phyloP scores from a whole-genome alignment of 2,888 invertebrate species.

The Neoitamus cyanurus region DNA sequence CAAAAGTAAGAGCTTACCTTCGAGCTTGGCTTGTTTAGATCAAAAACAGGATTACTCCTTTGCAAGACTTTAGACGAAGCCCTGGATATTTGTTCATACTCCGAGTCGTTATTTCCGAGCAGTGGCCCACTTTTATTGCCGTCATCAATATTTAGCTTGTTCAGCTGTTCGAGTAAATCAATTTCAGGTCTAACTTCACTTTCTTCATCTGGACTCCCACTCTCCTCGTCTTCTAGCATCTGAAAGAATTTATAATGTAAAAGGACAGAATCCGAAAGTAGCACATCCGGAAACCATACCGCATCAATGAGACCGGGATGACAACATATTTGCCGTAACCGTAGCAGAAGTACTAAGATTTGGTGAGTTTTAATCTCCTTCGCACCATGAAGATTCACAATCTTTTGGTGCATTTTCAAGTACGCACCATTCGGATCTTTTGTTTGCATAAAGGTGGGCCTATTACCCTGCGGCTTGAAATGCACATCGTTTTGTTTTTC shows the following conservation, averaged over 20 bases:
- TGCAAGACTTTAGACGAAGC: conserved; percentile 74
- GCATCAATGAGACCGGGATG: conserved; percentile 85
- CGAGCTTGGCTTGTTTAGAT: conserved; percentile 68
- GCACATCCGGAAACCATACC: conserved; percentile 60
- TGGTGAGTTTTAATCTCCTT: conserved; percentile 74
- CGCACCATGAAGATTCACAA: conserved; percentile 71
- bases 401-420: conserved; percentile 70
- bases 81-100: conserved; percentile 69
- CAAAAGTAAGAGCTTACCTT: conserved; percentile 30
- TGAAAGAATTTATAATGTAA: conserved; percentile 55
- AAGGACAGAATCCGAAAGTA: neutral
- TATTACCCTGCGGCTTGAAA: conserved; percentile 54
- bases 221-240: conserved; percentile 69
- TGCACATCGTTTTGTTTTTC: conserved; percentile 70
- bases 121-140: conserved; percentile 23
- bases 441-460: conserved; percentile 61
- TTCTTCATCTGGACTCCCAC: conserved; percentile 54
- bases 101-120: conserved; percentile 54
- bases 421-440: conserved; percentile 68
- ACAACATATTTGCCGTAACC: conserved; percentile 89
- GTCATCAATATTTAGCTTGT: conserved; percentile 70
- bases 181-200: conserved; percentile 67
- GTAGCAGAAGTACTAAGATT: conserved; percentile 83
- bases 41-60: conserved; percentile 78
- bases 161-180: conserved; percentile 74